phyloP scores from a whole-genome alignment of 2,888 invertebrate species.

The Sinopyrophorus schimmeli region DNA sequence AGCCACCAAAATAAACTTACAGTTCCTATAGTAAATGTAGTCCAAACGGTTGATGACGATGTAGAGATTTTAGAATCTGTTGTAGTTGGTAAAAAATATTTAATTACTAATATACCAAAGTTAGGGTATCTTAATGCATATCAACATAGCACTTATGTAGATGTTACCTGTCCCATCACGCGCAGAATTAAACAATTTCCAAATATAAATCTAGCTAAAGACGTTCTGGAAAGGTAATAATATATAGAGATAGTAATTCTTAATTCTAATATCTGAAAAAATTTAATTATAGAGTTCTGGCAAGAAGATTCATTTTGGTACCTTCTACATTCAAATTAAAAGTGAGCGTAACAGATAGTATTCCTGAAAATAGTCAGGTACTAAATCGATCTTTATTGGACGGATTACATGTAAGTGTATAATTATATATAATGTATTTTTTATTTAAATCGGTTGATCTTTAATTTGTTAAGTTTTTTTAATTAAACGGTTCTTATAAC shows the following conservation, averaged over 20 bases:
- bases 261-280: slow-evolving; percentile 1
- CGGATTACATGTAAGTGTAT: slow-evolving; percentile 49
- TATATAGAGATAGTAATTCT: slow-evolving; percentile 11
- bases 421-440: no score
- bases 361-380: slow-evolving; percentile 32
- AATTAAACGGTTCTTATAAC: no score
- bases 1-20: no score
- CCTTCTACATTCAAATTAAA: slow-evolving; percentile 45
- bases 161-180: slow-evolving; percentile 27
- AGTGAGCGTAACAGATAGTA: slow-evolving; percentile 37
- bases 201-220: slow-evolving; percentile 20
- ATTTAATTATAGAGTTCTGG: slow-evolving; percentile 37
- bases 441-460: no score
- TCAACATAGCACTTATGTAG: slow-evolving; percentile 9
- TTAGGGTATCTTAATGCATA: slow-evolving; percentile 32
- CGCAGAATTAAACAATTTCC: slow-evolving; percentile 22
- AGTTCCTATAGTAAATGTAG: no score
- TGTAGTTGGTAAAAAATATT: slow-evolving; percentile 20
- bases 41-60: no score
- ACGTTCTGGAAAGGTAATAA: slow-evolving; percentile 36
- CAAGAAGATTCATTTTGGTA: slow-evolving; percentile 39
- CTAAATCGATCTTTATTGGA: slow-evolving; percentile 42
- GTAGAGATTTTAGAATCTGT: neutral
- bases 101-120: slow-evolving; percentile 25
- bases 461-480: no score